phyloP scores from a whole-genome alignment of 2,888 invertebrate genomes.

The Drosophila tripunctata region DNA sequence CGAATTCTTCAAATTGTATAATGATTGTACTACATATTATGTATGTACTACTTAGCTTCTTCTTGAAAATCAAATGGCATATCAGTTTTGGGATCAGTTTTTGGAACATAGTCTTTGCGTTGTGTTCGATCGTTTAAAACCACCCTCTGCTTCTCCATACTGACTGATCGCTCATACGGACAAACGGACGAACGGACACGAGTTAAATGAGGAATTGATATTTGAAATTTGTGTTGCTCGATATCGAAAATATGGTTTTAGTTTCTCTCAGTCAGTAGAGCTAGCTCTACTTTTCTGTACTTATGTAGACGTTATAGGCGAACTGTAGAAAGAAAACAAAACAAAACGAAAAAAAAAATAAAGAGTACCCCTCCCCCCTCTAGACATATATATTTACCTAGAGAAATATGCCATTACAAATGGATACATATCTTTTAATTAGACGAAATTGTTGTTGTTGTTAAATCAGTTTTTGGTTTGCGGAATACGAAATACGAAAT shows the following conservation, averaged over 20 bases:
- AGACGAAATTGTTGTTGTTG: constrained; percentile 41
- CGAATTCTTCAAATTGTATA: constrained; percentile 39
- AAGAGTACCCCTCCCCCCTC: too few species aligned
- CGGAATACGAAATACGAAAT: too few species aligned
- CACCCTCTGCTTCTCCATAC: too few species aligned
- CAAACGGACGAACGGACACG: too few species aligned
- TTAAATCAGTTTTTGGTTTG: constrained; percentile 65
- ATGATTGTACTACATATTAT: too few species aligned
- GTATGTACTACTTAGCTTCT: too few species aligned
- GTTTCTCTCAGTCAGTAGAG: constrained; percentile 17
- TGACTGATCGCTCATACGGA: too few species aligned
- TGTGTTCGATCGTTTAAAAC: too few species aligned
- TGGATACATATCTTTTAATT: constrained; percentile 68
- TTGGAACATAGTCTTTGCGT: too few species aligned
- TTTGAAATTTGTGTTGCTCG: neutral
- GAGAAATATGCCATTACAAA: constrained; percentile 66
- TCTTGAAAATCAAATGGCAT: constrained; percentile 68
- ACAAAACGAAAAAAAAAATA: constrained; percentile 12
- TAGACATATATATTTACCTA: constrained; percentile 27
- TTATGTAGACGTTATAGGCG: constrained; percentile 23
- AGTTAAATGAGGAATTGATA: constrained; percentile 1
- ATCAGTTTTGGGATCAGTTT: constrained; percentile 78
- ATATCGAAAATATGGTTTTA: too few species aligned
- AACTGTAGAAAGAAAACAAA: constrained; percentile 24
- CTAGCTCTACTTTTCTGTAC: too few species aligned